A percentile compares a stretch with the other conserved stretches of the same genome.
These are phyloP conservation scores for Chirona hameri DNA, from an alignment of 2,888 invertebrate genomes.

Conservation along the genomic window DNA sequence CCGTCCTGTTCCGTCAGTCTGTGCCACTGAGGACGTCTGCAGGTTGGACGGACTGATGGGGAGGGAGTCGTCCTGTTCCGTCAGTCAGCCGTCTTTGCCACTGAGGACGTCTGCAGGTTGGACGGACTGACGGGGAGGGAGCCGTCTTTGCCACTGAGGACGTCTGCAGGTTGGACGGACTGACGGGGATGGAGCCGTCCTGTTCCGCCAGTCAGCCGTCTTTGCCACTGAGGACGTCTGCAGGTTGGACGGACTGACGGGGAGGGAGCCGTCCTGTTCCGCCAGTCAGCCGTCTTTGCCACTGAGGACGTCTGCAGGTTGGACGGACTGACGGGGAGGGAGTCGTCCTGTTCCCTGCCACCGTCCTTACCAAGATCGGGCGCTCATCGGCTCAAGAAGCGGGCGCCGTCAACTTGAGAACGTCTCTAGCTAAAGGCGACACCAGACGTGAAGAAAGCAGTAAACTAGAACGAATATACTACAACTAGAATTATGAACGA, in stretches of 20 bases:
- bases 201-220: neutral
- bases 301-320: neutral
- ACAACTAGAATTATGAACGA: no score
- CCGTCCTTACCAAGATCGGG: no score
- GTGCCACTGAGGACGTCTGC: neutral
- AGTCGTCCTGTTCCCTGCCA: no score
- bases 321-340: neutral
- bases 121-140: neutral
- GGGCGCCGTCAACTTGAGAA: no score
- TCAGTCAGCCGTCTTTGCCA: neutral
- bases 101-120: neutral
- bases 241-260: neutral
- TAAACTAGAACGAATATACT: no score
- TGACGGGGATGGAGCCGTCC: neutral
- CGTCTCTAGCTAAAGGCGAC: no score
- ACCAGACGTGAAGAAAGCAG: no score
- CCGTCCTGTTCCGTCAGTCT: neutral
- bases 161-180: neutral
- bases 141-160: neutral
- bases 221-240: neutral
- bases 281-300: neutral
- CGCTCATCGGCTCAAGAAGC: no score
- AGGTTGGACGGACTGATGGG: neutral
- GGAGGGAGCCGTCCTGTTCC: neutral
- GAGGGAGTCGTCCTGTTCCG: no score